Conservation (phyloP, 2,797 vertebrate species). For the Synaphobranchus kaupii region DNA sequence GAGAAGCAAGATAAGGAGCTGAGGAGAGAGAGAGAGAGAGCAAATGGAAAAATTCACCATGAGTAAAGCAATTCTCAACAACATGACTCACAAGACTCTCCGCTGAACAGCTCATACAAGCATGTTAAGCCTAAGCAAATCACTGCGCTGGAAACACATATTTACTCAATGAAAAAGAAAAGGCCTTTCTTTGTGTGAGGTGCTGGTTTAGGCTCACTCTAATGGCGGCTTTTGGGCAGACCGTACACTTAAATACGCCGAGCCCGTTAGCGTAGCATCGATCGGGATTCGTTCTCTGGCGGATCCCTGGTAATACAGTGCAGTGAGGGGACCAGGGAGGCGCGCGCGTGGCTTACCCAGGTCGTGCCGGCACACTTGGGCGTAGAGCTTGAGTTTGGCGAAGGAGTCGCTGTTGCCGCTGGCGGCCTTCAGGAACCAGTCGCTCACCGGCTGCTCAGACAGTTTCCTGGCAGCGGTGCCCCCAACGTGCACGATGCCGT, state of each 20-base stretch:
- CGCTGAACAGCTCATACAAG: neutral
- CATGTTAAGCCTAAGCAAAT: neutral
- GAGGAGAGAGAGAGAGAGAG: conserved; percentile 40
- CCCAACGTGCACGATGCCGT: conserved; percentile 92
- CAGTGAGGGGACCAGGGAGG: neutral
- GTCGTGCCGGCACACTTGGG: conserved; percentile 97
- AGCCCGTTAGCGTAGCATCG: neutral
- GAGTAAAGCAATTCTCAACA: neutral
- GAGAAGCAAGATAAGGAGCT: conserved; percentile 96
- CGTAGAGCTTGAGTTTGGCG: conserved; percentile 94
- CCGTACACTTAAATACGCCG: neutral
- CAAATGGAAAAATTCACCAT: neutral
- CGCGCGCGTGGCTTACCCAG: conserved; percentile 77
- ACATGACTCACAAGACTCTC: neutral
- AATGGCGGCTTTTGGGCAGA: neutral
- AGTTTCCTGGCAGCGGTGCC: conserved; percentile 84
- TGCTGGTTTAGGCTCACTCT: neutral
- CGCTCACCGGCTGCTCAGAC: conserved; percentile 88
- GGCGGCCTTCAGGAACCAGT: conserved; percentile 94
- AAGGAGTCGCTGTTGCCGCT: conserved; percentile 87
- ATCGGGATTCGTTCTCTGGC: neutral
- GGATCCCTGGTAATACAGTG: neutral
- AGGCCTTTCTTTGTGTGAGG: neutral
- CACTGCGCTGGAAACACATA: neutral
- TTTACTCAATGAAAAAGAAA: neutral